Conservation (phyloP, 2,113 vertebrate species). For the Rhombomys opimus region DNA sequence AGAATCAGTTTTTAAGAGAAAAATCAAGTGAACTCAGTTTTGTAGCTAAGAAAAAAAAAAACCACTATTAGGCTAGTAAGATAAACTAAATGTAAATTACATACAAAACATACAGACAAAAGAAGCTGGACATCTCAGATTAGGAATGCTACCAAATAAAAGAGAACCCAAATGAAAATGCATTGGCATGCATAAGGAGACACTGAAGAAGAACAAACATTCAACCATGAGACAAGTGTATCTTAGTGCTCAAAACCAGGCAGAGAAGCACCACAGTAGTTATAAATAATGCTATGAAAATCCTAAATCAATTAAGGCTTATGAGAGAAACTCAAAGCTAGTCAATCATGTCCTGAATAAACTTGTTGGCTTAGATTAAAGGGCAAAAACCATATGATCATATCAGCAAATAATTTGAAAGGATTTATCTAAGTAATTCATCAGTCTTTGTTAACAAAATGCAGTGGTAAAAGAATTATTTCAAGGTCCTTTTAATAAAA, state of each 20-base stretch:
- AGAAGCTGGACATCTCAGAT: not conserved
- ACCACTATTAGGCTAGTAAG: not conserved
- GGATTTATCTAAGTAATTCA: not conserved
- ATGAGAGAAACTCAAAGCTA: not conserved
- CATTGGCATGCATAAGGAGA: not conserved
- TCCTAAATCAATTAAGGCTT: not conserved
- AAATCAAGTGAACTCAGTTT: not conserved
- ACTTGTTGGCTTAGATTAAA: not conserved
- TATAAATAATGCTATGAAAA: not conserved
- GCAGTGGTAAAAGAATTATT: conserved; percentile 6
- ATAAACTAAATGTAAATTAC: not conserved
- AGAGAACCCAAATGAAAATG: not conserved
- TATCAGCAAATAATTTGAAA: not conserved
- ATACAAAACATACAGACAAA: not conserved
- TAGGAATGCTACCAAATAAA: not conserved
- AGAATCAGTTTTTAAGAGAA: not conserved
- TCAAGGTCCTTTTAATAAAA: not conserved
- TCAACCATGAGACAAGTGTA: not conserved
- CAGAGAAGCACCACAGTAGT: not conserved
- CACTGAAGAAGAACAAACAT: not conserved
- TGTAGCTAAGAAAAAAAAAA: not conserved
- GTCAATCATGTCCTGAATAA: not conserved
- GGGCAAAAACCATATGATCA: not conserved
- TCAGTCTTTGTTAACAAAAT: conserved; percentile 44
- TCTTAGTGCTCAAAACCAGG: not conserved